These are phyloP conservation scores for Mionectes macconnelli DNA, from an alignment of 2,113 vertebrate genomes.

Conservation along the genomic window DNA sequence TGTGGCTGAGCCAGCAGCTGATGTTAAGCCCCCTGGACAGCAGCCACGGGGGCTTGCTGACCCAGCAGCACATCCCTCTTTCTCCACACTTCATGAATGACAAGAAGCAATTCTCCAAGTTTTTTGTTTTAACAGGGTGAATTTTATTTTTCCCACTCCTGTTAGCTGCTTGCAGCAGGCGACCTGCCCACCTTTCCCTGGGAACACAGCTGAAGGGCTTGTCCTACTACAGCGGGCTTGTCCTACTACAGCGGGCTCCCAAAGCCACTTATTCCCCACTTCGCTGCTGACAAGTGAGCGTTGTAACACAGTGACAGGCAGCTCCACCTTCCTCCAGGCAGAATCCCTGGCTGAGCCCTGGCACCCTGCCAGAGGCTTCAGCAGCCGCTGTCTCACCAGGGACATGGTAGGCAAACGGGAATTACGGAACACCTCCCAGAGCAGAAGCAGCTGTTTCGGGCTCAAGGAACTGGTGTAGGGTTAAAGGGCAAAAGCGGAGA, in stretches of 20 bases:
- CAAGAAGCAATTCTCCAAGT: neutral
- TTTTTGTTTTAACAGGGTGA: neutral
- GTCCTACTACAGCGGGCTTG: neutral
- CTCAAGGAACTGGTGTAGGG: neutral
- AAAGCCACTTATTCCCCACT: neutral
- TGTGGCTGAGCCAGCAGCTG: neutral
- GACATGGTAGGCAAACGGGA: neutral
- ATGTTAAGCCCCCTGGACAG: neutral
- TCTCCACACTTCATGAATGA: neutral
- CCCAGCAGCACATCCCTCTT: neutral
- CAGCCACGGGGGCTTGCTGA: neutral
- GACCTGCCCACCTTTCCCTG: neutral
- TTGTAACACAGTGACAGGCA: neutral
- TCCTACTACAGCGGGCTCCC: neutral
- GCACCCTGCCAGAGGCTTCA: neutral
- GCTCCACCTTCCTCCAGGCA: neutral
- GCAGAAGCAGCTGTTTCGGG: neutral
- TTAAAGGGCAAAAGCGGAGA: neutral
- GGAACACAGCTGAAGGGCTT: neutral
- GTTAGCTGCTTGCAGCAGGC: neutral
- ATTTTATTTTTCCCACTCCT: neutral
- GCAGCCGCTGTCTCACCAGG: neutral
- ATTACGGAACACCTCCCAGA: neutral
- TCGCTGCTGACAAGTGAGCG: neutral
- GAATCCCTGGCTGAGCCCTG: neutral